A percentile compares a stretch with the other conserved stretches of the same genome.
phyloP scores from a whole-genome alignment of 2,888 invertebrate species.

The Aleiodes testaceus region DNA sequence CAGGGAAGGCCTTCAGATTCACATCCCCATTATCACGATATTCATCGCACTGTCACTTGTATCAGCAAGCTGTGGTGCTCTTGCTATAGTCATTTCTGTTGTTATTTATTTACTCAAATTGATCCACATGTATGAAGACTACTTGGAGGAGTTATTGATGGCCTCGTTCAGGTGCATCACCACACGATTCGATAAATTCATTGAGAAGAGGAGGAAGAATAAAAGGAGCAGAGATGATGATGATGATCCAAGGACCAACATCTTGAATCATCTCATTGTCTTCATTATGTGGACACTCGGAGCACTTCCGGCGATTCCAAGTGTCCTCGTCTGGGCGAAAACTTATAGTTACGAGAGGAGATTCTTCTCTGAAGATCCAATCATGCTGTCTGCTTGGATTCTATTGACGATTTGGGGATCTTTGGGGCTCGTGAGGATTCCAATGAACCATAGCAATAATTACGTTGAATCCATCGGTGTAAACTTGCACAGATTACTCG shows the following conservation, averaged over 20 bases:
- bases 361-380: slow-evolving; percentile 64
- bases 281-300: slow-evolving; percentile 81
- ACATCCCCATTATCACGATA: slow-evolving; percentile 81
- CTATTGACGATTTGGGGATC: slow-evolving; percentile 62
- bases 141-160: slow-evolving; percentile 79
- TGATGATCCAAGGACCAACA: slow-evolving; percentile 59
- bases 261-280: slow-evolving; percentile 84
- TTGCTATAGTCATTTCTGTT: slow-evolving; percentile 76
- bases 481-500: slow-evolving; percentile 57
- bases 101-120: slow-evolving; percentile 75
- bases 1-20: slow-evolving; percentile 76
- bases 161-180: slow-evolving; percentile 70
- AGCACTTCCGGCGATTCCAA: slow-evolving; percentile 81
- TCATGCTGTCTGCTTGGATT: slow-evolving; percentile 64
- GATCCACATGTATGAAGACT: slow-evolving; percentile 84
- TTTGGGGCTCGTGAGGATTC: slow-evolving; percentile 61
- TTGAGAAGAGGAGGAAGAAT: slow-evolving; percentile 44
- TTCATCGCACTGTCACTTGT: slow-evolving; percentile 78
- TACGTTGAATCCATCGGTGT: slow-evolving; percentile 57
- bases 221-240: neutral
- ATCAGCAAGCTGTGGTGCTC: slow-evolving; percentile 82
- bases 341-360: slow-evolving; percentile 75
- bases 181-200: slow-evolving; percentile 71
- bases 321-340: slow-evolving; percentile 85
- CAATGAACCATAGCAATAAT: slow-evolving; percentile 48